Percentiles rank a stretch among this genome's conserved stretches.
Evolutionary conservation across 2,797 vertebrate species (phyloP).

Genomic region (Manis javanica): DNA sequence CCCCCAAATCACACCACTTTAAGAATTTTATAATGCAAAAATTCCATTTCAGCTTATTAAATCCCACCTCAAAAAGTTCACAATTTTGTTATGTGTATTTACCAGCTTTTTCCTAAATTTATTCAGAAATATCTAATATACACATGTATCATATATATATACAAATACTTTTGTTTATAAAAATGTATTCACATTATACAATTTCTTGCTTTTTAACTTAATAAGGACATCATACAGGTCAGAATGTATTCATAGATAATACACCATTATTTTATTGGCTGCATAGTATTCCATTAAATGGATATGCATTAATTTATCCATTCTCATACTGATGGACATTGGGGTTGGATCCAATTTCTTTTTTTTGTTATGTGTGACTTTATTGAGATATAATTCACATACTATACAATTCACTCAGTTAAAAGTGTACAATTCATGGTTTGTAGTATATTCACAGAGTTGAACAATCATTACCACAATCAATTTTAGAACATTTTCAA

Average conservation of each 20-base stretch:
- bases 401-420: slow-evolving; percentile 23
- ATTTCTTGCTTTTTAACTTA: slow-evolving; percentile 53
- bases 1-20: slow-evolving; percentile 31
- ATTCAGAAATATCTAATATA: slow-evolving; percentile 45
- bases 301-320: slow-evolving; percentile 34
- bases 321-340: slow-evolving; percentile 30
- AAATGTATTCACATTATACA: slow-evolving; percentile 42
- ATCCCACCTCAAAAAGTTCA: slow-evolving; percentile 49
- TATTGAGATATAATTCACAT: slow-evolving; percentile 60
- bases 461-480: not conserved
- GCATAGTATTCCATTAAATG: slow-evolving; percentile 51
- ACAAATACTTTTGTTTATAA: slow-evolving; percentile 51
- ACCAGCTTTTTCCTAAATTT: slow-evolving; percentile 47
- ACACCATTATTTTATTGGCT: slow-evolving; percentile 40
- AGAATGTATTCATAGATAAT: slow-evolving; percentile 60
- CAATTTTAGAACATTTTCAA: slow-evolving; percentile 60
- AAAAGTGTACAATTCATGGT: not conserved
- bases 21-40: slow-evolving; percentile 59
- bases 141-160: not conserved
- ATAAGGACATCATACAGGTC: slow-evolving; percentile 37
- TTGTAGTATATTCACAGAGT: slow-evolving; percentile 21
- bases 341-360: not conserved
- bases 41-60: slow-evolving; percentile 18
- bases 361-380: slow-evolving; percentile 18
- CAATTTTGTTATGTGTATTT: slow-evolving; percentile 46